These are phyloP conservation scores for Calliphora vomitoria DNA, from an alignment of 2,888 invertebrate species.

Conservation along the genomic window DNA sequence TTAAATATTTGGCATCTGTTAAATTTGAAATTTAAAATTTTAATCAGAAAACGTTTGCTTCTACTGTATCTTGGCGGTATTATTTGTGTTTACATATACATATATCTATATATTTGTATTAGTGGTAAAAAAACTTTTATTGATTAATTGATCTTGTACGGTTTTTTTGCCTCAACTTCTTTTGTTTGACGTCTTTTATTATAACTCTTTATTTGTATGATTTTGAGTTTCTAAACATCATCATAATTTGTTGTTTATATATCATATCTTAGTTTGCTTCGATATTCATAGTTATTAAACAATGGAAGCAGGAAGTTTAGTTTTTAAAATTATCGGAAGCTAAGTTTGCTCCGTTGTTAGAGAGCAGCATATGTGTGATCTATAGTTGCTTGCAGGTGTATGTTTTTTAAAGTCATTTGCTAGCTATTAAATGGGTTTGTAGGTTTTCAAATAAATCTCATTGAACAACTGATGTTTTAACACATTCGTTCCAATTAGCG, in stretches of 20 bases:
- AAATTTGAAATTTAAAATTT: conserved; percentile 18
- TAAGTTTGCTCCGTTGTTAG: background rate
- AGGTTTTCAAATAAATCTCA: background rate
- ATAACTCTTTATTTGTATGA: background rate
- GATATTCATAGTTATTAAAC: background rate
- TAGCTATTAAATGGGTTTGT: background rate
- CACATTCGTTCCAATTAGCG: conserved; percentile 4
- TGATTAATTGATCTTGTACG: background rate
- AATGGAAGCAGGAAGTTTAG: conserved; percentile 28
- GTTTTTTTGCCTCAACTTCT: background rate
- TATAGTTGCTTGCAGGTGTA: background rate
- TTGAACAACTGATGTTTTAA: background rate
- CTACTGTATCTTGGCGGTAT: background rate
- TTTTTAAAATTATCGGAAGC: conserved; percentile 26
- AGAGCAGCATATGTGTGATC: background rate
- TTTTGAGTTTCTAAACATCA: background rate
- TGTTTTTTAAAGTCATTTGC: no score
- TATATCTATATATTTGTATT: background rate
- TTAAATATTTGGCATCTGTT: conserved; percentile 35
- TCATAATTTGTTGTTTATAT: background rate
- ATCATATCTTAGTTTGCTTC: background rate
- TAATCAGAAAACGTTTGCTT: background rate
- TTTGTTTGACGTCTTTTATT: background rate
- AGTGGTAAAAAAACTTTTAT: background rate
- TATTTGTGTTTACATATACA: background rate